Evolutionary conservation across 2,888 invertebrate species (phyloP), one percentile per base, ranked within the genome.

Genomic region (Lycaena phlaeas): DNA sequence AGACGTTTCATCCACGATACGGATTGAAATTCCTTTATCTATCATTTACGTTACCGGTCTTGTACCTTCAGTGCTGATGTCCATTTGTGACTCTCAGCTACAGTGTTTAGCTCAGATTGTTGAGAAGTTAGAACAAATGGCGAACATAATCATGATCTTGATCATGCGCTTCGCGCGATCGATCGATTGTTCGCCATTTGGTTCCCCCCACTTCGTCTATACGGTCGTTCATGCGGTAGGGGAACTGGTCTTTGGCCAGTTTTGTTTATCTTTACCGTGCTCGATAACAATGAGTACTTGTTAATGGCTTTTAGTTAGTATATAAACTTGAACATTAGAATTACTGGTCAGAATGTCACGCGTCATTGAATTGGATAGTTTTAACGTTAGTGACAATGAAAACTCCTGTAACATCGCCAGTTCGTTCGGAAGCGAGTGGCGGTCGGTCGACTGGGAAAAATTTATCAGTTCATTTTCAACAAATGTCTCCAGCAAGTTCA

Each of bases 391-490:
- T 31, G 14, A 18, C 2, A 10, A 39, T 39, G 39, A 39, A 30
- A 9, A 39, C 39, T 14, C 39, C 39, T 22, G 18, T 39, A 3
- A 26, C n/a, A 2, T 36, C 36, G 10, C 31, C 31, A 11, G 10
- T 18, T 1, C 31, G 10, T 3, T 4, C 6, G 10, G 22, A 14
- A 7, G 7, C 15, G 3, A 4, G 39, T 2, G n/a, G n/a, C n/a
- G n/a, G n/a, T n/a, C 4, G 15, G 26, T 36, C 36, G 17, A 27
- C 41, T 36, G 36, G 28, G 4, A 41, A 41, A 10, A 41, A 41
- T 37, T 41, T 41, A 30, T 36, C 41, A 7, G 41, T 41, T 9
- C 41, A 41, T 41, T 41, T 41, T 10, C 40, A 40, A n/a, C 7
- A 18, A 26, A 25, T 14, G 4, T 31, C 37, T 10, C 37, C 42